phyloP scores from a whole-genome alignment of 2,113 vertebrate genomes.

The Sphaerodactylus townsendi region DNA sequence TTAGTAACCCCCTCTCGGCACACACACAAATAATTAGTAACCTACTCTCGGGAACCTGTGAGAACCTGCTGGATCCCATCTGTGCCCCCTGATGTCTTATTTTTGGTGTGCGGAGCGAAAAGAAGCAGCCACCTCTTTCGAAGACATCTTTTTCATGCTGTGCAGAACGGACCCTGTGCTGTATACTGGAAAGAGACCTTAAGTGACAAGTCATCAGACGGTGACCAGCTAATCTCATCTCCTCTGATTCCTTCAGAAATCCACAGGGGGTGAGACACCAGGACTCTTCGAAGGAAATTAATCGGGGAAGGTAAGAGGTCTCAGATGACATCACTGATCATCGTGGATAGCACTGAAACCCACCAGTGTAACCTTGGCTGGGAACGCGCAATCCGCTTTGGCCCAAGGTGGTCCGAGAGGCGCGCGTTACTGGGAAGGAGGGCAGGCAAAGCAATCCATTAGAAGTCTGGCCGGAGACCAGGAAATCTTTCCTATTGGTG shows the following conservation, averaged over 20 bases:
- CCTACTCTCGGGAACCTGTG: too few species aligned
- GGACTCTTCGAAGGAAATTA: not conserved
- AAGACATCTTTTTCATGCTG: too few species aligned
- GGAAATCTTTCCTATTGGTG: slow-evolving; percentile 1
- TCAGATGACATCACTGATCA: not conserved
- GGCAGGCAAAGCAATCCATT: not conserved
- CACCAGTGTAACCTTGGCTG: not conserved
- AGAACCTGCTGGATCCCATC: too few species aligned
- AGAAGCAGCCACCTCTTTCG: too few species aligned
- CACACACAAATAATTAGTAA: too few species aligned
- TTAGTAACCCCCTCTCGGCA: too few species aligned
- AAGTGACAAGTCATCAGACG: not conserved
- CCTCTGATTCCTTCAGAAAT: not conserved
- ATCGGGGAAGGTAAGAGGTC: not conserved
- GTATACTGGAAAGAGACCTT: slow-evolving; percentile 7
- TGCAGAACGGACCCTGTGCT: too few species aligned
- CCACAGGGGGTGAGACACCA: not conserved
- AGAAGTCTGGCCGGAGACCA: not conserved
- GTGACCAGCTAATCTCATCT: rapidly evolving
- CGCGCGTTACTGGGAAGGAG: not conserved
- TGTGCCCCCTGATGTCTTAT: too few species aligned
- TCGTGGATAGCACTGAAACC: not conserved
- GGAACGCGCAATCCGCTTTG: not conserved
- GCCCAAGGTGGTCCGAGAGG: not conserved
- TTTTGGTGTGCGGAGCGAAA: too few species aligned